Conservation (phyloP, 1,140 invertebrate genomes). For the Lasioglossum albipes region DNA sequence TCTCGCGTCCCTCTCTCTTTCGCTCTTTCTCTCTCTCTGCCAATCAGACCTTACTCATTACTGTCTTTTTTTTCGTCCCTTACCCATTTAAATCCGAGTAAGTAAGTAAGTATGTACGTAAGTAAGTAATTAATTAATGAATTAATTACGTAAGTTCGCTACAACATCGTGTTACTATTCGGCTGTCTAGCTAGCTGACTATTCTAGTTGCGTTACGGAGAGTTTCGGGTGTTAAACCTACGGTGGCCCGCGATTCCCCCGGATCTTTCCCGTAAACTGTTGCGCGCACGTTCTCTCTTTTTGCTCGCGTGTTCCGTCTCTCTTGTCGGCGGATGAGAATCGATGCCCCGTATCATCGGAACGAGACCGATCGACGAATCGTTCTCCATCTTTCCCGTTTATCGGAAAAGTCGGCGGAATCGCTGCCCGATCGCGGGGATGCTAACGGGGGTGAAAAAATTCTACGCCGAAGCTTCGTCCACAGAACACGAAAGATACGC, state of each 20-base stretch:
- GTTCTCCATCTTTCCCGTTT: not conserved
- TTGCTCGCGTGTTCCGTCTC: no score
- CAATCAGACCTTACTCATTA: conserved; percentile 49
- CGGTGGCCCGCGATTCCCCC: conserved; percentile 42
- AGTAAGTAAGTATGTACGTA: conserved; percentile 54
- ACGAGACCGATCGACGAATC: not conserved
- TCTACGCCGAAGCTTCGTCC: conserved; percentile 42
- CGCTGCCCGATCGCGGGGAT: conserved; percentile 37
- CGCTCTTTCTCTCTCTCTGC: conserved; percentile 1
- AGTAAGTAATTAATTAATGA: conserved; percentile 30
- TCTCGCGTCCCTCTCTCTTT: conserved; percentile 41
- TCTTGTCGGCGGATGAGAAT: not conserved
- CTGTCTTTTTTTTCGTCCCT: conserved; percentile 49
- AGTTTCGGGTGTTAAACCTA: conserved; percentile 30
- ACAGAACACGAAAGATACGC: conserved; percentile 31
- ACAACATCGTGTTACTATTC: conserved; percentile 57
- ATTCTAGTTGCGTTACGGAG: conserved; percentile 48
- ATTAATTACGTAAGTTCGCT: conserved; percentile 48
- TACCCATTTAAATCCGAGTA: conserved; percentile 46
- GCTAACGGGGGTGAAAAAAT: conserved; percentile 31
- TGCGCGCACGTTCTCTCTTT: not conserved
- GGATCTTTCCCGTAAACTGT: conserved; percentile 34
- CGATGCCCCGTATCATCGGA: no score
- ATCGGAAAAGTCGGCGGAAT: conserved; percentile 37
- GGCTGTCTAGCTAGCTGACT: conserved; percentile 61